Conservation (phyloP, 2,888 invertebrate species). For the Tinea semifulvella region DNA sequence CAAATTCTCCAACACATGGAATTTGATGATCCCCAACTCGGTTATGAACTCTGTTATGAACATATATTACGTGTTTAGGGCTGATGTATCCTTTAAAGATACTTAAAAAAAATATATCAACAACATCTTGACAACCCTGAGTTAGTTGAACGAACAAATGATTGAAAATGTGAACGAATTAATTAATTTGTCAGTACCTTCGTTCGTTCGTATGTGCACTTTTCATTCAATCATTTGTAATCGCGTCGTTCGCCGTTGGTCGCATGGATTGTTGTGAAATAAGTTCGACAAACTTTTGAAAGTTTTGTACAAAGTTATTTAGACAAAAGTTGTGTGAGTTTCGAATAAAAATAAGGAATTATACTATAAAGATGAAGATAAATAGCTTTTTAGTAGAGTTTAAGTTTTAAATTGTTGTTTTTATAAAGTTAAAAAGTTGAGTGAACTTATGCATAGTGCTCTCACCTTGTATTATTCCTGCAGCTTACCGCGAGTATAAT, state of each 20-base stretch:
- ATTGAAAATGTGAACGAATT: not conserved
- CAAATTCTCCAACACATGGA: no score
- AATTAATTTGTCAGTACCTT: not conserved
- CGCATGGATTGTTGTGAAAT: constrained; percentile 34
- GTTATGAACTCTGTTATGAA: no score
- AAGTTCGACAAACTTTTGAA: constrained; percentile 42
- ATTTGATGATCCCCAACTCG: no score
- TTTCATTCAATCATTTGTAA: constrained; percentile 12
- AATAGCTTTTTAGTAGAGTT: constrained; percentile 10
- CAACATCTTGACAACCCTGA: not conserved
- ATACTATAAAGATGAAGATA: constrained; percentile 4
- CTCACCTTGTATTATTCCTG: constrained; percentile 26
- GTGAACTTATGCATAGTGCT: constrained; percentile 44
- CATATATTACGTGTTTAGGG: no score
- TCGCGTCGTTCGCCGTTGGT: constrained; percentile 9
- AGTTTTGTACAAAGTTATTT: constrained; percentile 33
- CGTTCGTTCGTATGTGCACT: constrained; percentile 7
- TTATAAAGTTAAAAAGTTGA: constrained; percentile 45
- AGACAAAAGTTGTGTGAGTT: not conserved
- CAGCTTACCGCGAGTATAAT: constrained; percentile 24
- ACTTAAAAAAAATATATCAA: not conserved
- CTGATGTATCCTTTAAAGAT: no score
- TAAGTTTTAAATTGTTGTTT: constrained; percentile 16
- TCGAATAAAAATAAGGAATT: not conserved
- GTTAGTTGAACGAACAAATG: not conserved